phyloP scores from a whole-genome alignment of 2,888 invertebrate species.

The Calliphora vomitoria region DNA sequence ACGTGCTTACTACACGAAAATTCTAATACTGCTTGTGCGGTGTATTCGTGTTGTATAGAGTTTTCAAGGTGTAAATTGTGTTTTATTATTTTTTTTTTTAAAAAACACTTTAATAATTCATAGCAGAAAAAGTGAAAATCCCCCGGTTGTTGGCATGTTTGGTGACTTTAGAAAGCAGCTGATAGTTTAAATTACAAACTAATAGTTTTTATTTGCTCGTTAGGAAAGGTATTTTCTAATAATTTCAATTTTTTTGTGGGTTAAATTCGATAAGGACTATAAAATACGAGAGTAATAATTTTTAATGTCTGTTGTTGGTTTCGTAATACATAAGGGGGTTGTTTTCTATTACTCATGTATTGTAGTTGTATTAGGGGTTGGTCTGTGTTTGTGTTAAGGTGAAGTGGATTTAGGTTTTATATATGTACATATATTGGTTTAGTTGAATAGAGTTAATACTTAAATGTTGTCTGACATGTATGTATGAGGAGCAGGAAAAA shows the following conservation, averaged over 20 bases:
- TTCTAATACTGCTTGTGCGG: neutral
- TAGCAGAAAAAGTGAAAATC: neutral
- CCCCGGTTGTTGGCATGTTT: neutral
- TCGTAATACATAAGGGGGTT: neutral
- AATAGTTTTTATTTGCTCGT: conserved; percentile 34
- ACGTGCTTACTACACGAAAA: conserved; percentile 39
- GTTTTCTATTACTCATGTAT: neutral
- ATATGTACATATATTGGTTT: too few relatives aligned
- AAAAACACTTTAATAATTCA: conserved; percentile 6
- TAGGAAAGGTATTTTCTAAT: neutral
- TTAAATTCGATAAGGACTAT: conserved; percentile 12
- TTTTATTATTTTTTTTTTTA: neutral
- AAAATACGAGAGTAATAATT: conserved; percentile 30
- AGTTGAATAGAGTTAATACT: neutral
- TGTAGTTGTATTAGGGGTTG: conserved; percentile 9
- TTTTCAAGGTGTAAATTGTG: conserved; percentile 1
- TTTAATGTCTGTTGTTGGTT: conserved; percentile 5
- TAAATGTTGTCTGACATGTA: neutral
- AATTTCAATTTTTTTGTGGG: conserved; percentile 15
- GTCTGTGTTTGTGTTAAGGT: conserved; percentile 1
- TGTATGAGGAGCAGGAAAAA: neutral
- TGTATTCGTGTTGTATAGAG: neutral
- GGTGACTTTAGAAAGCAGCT: conserved; percentile 19
- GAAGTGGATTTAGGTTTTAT: conserved; percentile 22
- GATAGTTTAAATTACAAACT: conserved; percentile 41